Percentiles rank a stretch among this genome's conserved stretches.
Conservation (phyloP, 1,140 invertebrate species). For the Eufriesea mexicana region DNA sequence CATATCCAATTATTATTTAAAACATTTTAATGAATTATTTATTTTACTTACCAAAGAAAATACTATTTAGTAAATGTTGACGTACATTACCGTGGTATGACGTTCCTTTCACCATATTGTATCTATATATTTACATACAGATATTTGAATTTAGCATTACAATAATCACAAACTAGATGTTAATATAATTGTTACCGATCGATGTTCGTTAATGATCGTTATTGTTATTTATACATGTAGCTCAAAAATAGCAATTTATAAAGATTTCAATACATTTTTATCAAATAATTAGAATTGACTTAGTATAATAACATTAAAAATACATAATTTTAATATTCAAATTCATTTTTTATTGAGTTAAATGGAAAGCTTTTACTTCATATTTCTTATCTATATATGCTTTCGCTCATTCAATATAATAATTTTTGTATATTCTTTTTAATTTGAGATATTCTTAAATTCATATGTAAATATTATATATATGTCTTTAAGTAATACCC, state of each 20-base stretch:
- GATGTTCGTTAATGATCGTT: background rate
- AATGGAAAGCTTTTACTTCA: background rate
- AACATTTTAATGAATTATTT: conserved; percentile 27
- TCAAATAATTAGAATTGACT: background rate
- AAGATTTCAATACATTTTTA: conserved; percentile 9
- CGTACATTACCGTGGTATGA: conserved; percentile 33
- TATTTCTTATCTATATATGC: background rate
- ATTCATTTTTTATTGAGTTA: background rate
- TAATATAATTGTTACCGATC: conserved; percentile 15
- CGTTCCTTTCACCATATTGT: conserved; percentile 41
- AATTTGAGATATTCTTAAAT: no score
- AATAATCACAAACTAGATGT: background rate
- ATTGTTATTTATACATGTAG: conserved; percentile 2
- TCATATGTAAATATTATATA: background rate
- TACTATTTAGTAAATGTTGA: conserved; percentile 15
- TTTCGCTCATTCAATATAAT: background rate
- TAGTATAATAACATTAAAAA: background rate
- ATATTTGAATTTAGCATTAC: background rate
- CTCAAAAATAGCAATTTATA: conserved; percentile 3
- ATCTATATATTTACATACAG: conserved; percentile 22
- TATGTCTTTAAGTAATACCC: background rate
- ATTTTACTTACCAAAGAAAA: conserved; percentile 42
- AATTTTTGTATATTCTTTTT: no score
- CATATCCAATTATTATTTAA: conserved; percentile 27
- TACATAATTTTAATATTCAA: background rate